Base-by-base conservation (phyloP, 2,113 vertebrate species). In the Chunga burmeisteri region DNA sequence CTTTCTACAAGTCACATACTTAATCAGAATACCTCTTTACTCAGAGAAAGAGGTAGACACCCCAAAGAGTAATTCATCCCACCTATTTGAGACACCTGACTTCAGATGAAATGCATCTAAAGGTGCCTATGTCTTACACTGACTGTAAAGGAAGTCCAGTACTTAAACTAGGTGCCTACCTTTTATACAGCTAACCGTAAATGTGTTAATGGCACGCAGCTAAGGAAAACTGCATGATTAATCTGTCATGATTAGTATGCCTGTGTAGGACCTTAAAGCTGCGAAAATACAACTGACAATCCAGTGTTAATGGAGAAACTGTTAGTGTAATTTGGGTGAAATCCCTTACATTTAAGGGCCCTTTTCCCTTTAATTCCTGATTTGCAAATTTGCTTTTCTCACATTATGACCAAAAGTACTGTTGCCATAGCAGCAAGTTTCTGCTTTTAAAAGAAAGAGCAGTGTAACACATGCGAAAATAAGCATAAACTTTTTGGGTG, bases 351-450 rank as follows among this genome's bases (percentile, higher is more conserved):
- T 67, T 46, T 55, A 72, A 53, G 7, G 23, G 6, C 3, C 32
- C 9, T 30, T 95, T 70, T 87, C 8, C 22, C 47, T 91, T 87
- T 46, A 81, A 40, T 42, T 81, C 10, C 19, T 81, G 55, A 16
- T 34, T 46, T 46, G n/a, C 38, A 79, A 68, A 61, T 70, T 74
- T 78, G 29, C 9, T 91, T 40, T 81, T 95, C 67, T 82, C 46
- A 55, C 32, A 34, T 84, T 74, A 71, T 74, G 56, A 58, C n/a
- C 25, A 14, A 42, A 82, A 93, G 50, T 62, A 15, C 21, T 73
- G 80, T 81, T 94, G 34, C 81, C 72, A 95, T 86, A 91, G 92
- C 59, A 95, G 63, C 80, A 81, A 55, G 46, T 65, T 91, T 73
- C 77, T 94, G n/a, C 55, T 84, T 84, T 89, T 86, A 59, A 89